Evolutionary conservation across 2,113 vertebrate genomes (phyloP).

Genomic region (Tyto alba): DNA sequence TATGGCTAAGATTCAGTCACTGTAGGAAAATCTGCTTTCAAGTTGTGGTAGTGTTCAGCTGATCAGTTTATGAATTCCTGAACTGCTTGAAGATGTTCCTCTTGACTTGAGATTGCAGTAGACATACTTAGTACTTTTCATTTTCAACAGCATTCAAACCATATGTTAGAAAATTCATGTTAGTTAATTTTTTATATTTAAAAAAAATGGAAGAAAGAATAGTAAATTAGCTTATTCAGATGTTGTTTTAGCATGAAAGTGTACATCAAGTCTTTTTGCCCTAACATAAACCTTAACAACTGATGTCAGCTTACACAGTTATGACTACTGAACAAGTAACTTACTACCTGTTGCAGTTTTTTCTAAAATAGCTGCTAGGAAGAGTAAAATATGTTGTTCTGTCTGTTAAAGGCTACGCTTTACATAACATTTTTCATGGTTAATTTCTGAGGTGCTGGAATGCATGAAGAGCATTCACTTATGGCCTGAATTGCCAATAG

Average conservation of each 20-base stretch:
- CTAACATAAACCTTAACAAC: background rate
- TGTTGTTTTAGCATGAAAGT: background rate
- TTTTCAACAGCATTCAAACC: background rate
- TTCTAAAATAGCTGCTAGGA: background rate
- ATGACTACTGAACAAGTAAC: background rate
- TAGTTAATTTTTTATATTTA: background rate
- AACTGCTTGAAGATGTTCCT: background rate
- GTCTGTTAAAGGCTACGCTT: background rate
- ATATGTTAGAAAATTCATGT: background rate
- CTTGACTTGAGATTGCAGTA: background rate
- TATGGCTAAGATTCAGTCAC: background rate
- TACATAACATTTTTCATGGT: background rate
- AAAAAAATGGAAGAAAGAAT: background rate
- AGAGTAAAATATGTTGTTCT: background rate
- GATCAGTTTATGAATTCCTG: background rate
- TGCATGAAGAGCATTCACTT: conserved; percentile 56
- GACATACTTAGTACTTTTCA: background rate
- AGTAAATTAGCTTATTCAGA: background rate
- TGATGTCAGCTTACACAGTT: background rate
- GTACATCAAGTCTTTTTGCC: background rate
- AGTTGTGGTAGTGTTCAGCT: background rate
- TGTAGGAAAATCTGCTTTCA: background rate
- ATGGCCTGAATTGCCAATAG: conserved; percentile 57
- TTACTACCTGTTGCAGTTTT: background rate
- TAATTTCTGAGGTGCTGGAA: conserved; percentile 44